Conservation (phyloP, 37 sponge, comb jelly and placozoan species). For the Theonella swinhoei region DNA sequence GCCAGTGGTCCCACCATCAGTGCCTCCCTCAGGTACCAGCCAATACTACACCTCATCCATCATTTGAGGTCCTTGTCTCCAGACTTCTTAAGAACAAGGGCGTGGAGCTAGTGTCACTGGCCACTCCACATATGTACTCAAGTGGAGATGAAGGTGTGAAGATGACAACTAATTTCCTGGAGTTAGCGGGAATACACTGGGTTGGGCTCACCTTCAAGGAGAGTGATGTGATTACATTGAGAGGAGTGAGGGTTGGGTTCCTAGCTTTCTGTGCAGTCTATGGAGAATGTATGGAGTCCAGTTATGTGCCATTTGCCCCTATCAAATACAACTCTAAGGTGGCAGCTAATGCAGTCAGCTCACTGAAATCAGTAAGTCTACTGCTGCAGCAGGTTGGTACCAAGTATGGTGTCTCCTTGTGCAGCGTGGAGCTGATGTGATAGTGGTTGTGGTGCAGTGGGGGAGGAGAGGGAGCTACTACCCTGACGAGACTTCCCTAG, state of each 20-base stretch:
- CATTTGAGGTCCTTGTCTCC: conserved; percentile 12
- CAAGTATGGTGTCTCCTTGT: not conserved
- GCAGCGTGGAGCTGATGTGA: conserved; percentile 58
- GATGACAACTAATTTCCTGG: conserved; percentile 2
- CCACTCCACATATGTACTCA: conserved; percentile 1
- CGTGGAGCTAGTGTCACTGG: conserved; percentile 52
- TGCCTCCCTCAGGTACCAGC: too few species aligned
- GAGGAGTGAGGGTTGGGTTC: conserved; percentile 50
- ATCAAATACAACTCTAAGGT: conserved; percentile 40
- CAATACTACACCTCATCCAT: too few species aligned
- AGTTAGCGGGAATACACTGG: conserved; percentile 54
- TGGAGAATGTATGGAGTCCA: conserved; percentile 30
- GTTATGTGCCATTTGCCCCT: conserved; percentile 40
- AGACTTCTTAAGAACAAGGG: not conserved
- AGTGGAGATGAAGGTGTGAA: not conserved
- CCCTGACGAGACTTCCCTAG: conserved; percentile 63
- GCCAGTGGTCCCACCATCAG: too few species aligned
- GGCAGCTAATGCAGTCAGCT: conserved; percentile 28
- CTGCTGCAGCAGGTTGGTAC: too few species aligned
- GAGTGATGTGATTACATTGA: conserved; percentile 17
- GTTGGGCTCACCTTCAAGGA: conserved; percentile 57
- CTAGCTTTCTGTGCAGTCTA: conserved; percentile 65
- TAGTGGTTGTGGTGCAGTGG: conserved; percentile 77
- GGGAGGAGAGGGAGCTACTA: conserved; percentile 45
- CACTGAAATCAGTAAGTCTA: conserved; percentile 51